Percentiles rank a stretch among this genome's conserved stretches.
Conservation (phyloP, 1,140 invertebrate genomes). For the Listronotus bonariensis region DNA sequence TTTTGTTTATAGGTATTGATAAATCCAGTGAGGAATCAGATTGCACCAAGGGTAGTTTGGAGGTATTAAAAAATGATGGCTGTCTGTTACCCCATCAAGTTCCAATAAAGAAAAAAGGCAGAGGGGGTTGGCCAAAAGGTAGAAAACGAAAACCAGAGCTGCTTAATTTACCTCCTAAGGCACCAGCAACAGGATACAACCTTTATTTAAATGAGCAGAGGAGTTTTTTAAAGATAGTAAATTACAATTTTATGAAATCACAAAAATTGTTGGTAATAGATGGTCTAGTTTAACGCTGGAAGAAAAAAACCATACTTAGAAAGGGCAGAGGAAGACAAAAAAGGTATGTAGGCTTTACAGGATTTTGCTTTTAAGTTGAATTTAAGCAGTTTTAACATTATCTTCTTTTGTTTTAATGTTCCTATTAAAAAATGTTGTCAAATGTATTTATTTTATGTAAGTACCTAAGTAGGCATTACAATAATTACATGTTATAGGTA, state of each 20-base stretch:
- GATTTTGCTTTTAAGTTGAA: no score
- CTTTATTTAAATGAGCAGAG: constrained; percentile 63
- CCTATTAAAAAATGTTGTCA: no score
- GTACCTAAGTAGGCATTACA: not conserved
- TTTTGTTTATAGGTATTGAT: constrained; percentile 20
- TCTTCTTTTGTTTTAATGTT: no score
- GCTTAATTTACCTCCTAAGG: constrained; percentile 61
- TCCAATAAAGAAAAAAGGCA: constrained; percentile 55
- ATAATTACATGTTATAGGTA: constrained; percentile 47
- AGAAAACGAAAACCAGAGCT: constrained; percentile 62
- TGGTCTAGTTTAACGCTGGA: constrained; percentile 61
- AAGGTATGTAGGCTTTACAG: constrained; percentile 36
- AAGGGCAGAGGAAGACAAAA: constrained; percentile 62
- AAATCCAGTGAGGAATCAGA: constrained; percentile 38
- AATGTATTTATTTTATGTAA: no score
- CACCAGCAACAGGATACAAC: constrained; percentile 64
- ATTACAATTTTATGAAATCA: constrained; percentile 60
- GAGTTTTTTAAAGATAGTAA: constrained; percentile 60
- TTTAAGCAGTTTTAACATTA: no score
- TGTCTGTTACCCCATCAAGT: constrained; percentile 25
- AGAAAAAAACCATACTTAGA: constrained; percentile 62
- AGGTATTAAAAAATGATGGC: constrained; percentile 18
- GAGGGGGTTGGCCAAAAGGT: constrained; percentile 68
- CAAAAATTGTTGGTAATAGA: constrained; percentile 63
- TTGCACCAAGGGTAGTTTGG: constrained; percentile 28